Conservation (phyloP, 2,797 vertebrate genomes). For the Scleropages formosus region DNA sequence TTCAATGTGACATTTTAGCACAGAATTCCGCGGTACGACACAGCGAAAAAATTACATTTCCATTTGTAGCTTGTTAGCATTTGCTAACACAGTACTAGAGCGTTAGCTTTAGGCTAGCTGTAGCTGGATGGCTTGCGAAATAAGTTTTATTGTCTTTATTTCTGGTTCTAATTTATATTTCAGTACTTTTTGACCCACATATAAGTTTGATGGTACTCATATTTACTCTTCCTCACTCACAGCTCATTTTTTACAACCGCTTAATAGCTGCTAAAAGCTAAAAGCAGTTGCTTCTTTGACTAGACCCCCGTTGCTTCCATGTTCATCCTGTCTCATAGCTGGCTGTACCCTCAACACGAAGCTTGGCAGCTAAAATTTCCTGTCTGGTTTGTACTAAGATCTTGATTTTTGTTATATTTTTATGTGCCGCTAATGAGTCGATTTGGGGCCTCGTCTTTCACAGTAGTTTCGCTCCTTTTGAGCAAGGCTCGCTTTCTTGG, state of each 20-base stretch:
- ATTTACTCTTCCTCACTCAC: background rate
- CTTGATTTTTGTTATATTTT: background rate
- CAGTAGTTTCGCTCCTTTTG: background rate
- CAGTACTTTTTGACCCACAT: background rate
- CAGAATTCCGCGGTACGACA: background rate
- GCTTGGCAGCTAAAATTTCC: background rate
- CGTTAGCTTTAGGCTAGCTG: background rate
- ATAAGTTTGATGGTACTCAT: background rate
- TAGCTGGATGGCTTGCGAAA: background rate
- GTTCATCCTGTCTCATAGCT: background rate
- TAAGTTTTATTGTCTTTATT: background rate
- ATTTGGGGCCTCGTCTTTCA: background rate
- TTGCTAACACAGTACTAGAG: background rate
- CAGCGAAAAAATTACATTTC: too few species aligned
- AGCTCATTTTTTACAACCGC: background rate
- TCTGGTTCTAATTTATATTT: background rate
- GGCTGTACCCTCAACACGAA: too few species aligned
- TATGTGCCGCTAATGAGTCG: background rate
- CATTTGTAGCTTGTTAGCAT: background rate
- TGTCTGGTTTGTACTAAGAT: background rate
- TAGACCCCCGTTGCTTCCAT: background rate
- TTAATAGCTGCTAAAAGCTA: background rate
- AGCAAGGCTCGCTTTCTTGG: background rate
- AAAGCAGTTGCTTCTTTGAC: background rate
- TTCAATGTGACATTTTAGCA: conserved; percentile 1